Evolutionary conservation across 1,140 invertebrate species (phyloP).

Genomic region (Thereuonema tuberculata): DNA sequence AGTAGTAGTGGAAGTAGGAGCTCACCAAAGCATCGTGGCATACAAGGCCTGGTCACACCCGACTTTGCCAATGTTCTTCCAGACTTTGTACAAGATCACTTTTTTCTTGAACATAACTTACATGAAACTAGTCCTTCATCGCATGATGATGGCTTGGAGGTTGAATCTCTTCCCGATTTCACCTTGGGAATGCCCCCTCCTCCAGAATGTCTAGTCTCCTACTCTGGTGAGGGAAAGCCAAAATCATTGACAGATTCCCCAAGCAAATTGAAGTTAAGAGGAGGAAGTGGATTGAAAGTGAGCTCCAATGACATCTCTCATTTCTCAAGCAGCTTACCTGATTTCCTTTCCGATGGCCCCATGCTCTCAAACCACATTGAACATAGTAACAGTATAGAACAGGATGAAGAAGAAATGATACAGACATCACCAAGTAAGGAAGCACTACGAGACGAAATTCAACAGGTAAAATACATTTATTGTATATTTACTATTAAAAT

Average conservation of each 20-base stretch:
- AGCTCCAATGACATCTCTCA: neutral
- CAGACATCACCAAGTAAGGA: neutral
- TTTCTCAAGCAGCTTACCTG: slow-evolving; percentile 5
- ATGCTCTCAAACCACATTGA: slow-evolving; percentile 2
- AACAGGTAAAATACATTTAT: neutral
- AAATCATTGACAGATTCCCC: neutral
- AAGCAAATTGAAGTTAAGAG: neutral
- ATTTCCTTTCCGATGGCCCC: slow-evolving; percentile 9
- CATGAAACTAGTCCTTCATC: neutral
- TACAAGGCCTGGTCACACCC: too few relatives aligned
- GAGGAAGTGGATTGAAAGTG: neutral
- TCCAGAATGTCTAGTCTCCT: neutral
- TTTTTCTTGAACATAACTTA: neutral
- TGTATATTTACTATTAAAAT: neutral
- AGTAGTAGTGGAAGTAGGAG: too few relatives aligned
- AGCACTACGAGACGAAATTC: neutral
- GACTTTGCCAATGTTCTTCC: slow-evolving; percentile 8
- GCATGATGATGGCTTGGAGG: neutral
- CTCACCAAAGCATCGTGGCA: too few relatives aligned
- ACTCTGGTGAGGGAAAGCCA: too few relatives aligned
- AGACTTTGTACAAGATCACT: slow-evolving; percentile 10
- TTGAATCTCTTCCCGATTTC: neutral
- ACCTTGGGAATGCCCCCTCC: neutral
- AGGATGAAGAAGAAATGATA: neutral
- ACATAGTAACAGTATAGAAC: neutral